These are phyloP conservation scores for Microcebus lehilahytsara DNA, from an alignment of 2,113 vertebrate genomes.

Conservation along the genomic window DNA sequence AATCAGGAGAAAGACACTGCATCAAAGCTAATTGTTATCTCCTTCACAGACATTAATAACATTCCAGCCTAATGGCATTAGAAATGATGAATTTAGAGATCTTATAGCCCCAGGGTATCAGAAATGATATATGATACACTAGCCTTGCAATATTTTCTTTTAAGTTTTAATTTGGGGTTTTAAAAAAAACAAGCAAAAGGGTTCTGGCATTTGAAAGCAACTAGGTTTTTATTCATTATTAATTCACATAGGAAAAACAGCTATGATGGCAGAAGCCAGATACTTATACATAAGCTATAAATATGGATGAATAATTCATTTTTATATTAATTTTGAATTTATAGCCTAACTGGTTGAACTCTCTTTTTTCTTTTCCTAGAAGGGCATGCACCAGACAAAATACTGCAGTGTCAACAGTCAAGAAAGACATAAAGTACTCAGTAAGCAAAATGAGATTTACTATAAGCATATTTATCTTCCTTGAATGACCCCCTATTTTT, in stretches of 20 bases:
- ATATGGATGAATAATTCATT: conserved; percentile 73
- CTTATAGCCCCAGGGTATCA: background rate
- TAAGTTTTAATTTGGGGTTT: background rate
- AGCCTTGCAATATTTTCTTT: background rate
- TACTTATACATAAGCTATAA: conserved; percentile 60
- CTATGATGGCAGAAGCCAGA: conserved; percentile 52
- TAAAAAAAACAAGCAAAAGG: background rate
- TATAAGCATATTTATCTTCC: conserved; percentile 34
- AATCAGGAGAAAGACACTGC: background rate
- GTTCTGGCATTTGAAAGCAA: conserved; percentile 58
- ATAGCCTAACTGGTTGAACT: conserved; percentile 43
- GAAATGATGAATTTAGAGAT: conserved; percentile 20
- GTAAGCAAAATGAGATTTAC: conserved; percentile 31
- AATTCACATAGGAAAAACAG: conserved; percentile 67
- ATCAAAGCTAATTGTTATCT: conserved; percentile 27
- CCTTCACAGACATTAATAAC: background rate
- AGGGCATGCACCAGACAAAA: conserved; percentile 4
- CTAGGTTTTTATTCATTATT: conserved; percentile 65
- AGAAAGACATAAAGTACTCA: background rate
- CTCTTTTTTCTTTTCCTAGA: background rate
- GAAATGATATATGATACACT: background rate
- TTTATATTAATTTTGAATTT: conserved; percentile 76
- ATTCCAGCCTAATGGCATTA: background rate
- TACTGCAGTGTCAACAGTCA: background rate
- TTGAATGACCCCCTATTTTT: background rate